Base-by-base conservation (phyloP, 2,888 invertebrate genomes). In the Incurvaria masculella region DNA sequence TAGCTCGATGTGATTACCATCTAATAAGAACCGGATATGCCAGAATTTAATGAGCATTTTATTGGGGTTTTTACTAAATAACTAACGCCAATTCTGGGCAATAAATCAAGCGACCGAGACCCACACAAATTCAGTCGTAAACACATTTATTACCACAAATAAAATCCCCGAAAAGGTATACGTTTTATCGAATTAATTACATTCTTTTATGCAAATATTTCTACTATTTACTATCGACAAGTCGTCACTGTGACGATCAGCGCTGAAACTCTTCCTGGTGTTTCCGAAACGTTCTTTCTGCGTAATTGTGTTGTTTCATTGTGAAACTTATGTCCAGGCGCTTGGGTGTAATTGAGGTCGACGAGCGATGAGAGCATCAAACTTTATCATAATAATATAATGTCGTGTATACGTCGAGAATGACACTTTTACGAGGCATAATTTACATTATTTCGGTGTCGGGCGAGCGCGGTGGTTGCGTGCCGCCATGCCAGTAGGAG, bases 391-490 rank as follows among this genome's bases (percentile, higher is more conserved):
- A 33, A 33, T 33, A 33, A 33, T 33, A 33, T 33, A 33, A 76
- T 75, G 76, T 76, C 76, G 75, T 72, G 65, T 64, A 68, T 67
- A 72, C 69, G 71, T 71, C 72, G 68, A 71, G 72, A 74, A 78
- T 74, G 76, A 75, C 75, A 75, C 69, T 71, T 76, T 76, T 75
- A 76, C 72, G 72, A 73, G 73, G 67, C 68, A 75, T 76, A 73
- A 76, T 76, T 75, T 75, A 75, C 73, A 72, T 73, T 72, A 72
- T 73, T 72, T 69, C 67, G 72, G 4, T 10, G 11, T 8, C 11
- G 3, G 33, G 11, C 11, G 33, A 14, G 33, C 33, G 33, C 11
- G 3, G 33, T 23, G 33, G 72, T 72, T n/a, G n/a, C n/a, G 73
- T 72, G 68, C 68, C 69, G 69, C 65, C 63, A 76, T 69, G 78